phyloP scores from a whole-genome alignment of 2,113 vertebrate species.

The Lasiurus cinereus region DNA sequence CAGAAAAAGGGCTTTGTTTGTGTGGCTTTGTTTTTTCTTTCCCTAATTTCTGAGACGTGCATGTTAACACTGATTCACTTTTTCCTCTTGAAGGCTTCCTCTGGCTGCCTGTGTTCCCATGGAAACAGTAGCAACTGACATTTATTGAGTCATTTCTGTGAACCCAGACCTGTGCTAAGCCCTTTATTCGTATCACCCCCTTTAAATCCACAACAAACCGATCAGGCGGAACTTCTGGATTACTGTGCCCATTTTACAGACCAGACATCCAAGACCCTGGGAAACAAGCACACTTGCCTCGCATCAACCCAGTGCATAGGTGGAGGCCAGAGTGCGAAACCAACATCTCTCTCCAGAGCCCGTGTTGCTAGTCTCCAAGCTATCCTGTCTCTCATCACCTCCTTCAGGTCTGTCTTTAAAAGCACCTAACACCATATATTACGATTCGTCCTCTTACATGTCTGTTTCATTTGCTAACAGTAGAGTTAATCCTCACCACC shows the following conservation, averaged over 20 bases:
- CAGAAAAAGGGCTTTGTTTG: background rate
- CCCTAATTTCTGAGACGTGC: background rate
- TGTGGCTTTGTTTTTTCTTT: background rate
- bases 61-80: background rate
- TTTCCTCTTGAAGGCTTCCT: background rate
- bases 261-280: background rate
- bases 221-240: too few species aligned
- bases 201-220: background rate
- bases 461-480: background rate
- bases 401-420: background rate
- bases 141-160: background rate
- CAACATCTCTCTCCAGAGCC: background rate
- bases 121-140: background rate
- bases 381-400: background rate
- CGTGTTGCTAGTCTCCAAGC: accelerated
- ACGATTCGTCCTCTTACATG: background rate
- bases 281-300: background rate
- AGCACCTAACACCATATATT: background rate
- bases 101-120: background rate
- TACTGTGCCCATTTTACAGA: background rate
- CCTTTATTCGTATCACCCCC: accelerated
- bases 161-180: background rate
- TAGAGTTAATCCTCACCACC: background rate
- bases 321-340: background rate
- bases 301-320: accelerated